Conservation (phyloP, 2,888 invertebrate species). For the Lumbricus terrestris region DNA sequence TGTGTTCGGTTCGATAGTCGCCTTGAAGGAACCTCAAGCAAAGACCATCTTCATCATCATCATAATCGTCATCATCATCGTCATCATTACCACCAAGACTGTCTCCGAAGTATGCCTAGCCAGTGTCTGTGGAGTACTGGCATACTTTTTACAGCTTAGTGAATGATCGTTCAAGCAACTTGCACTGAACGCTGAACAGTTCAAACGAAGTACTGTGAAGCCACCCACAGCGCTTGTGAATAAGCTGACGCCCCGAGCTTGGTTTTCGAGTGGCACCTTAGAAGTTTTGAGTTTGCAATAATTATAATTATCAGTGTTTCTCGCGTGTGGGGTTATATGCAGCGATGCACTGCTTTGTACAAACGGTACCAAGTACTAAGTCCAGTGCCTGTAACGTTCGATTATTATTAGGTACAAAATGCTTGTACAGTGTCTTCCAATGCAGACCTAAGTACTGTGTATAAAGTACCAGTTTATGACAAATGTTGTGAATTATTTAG, state of each 20-base stretch:
- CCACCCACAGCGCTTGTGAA: too few relatives aligned
- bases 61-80: not conserved
- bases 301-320: too few relatives aligned
- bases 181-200: not conserved
- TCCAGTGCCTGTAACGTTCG: not conserved
- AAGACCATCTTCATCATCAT: too few relatives aligned
- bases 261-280: too few relatives aligned
- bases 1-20: not conserved
- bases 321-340: too few relatives aligned
- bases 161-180: not conserved
- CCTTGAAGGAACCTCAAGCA: not conserved
- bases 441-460: not conserved
- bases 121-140: not conserved
- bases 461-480: not conserved
- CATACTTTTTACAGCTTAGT: not conserved
- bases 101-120: not conserved
- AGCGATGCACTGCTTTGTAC: not conserved
- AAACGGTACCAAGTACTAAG: not conserved
- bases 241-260: too few relatives aligned
- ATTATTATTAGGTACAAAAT: not conserved
- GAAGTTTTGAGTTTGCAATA: too few relatives aligned
- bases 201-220: not conserved
- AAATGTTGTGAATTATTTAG: not conserved
- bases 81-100: not conserved
- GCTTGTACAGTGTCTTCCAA: not conserved